These are phyloP conservation scores for Oscheius sp. DNA, from an alignment of 2,888 invertebrate species.

Conservation along the genomic window DNA sequence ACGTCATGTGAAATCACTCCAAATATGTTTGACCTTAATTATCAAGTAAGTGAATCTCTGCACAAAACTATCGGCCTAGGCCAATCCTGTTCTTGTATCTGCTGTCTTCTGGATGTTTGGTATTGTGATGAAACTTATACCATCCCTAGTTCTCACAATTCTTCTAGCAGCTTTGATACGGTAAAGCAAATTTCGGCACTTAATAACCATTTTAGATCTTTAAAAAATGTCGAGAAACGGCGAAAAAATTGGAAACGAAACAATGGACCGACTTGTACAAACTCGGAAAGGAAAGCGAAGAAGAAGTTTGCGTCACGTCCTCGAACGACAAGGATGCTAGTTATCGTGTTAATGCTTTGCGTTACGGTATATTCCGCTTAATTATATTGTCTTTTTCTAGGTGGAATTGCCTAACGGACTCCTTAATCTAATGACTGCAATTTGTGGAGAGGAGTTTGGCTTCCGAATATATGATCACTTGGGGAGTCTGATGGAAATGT, in stretches of 20 bases:
- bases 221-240: conserved; percentile 55
- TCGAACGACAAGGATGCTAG: conserved; percentile 58
- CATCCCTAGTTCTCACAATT: conserved; percentile 52
- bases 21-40: conserved; percentile 44
- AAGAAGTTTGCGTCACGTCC: conserved; percentile 46
- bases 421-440: conserved; percentile 55
- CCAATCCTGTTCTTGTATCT: conserved; percentile 47
- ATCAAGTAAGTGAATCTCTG: conserved; percentile 15
- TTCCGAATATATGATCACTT: conserved; percentile 58
- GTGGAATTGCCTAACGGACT: conserved; percentile 63
- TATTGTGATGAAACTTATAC: conserved; percentile 60
- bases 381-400: conserved; percentile 26
- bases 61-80: conserved; percentile 27
- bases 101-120: conserved; percentile 62
- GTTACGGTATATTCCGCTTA: conserved; percentile 41
- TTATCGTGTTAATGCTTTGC: conserved; percentile 55
- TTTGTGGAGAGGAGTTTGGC: conserved; percentile 59
- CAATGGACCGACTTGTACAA: conserved; percentile 42
- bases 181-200: conserved; percentile 12
- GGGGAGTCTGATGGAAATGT: conserved; percentile 63
- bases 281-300: conserved; percentile 46
- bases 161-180: conserved; percentile 49
- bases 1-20: conserved; percentile 33
- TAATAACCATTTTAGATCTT: conserved; percentile 35
- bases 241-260: conserved; percentile 48